Evolutionary conservation across 2,888 invertebrate genomes (phyloP).

Genomic region (Limnephilus rhombicus): DNA sequence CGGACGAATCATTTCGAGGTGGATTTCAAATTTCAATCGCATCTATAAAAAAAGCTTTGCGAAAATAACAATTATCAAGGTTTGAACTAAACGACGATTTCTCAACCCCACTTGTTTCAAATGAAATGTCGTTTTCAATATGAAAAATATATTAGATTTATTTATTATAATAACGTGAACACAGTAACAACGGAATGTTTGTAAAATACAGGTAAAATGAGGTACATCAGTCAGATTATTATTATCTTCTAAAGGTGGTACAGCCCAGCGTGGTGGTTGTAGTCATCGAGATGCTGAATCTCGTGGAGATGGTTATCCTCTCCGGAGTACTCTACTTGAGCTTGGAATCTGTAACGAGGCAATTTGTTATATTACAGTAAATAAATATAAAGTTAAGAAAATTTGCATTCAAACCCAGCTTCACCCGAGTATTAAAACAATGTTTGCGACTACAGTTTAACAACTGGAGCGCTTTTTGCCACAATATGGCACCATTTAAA

Average conservation of each 20-base stretch:
- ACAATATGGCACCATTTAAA: too few species aligned
- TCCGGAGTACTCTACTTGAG: constrained; percentile 64
- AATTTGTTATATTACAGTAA: background rate
- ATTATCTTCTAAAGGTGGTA: constrained; percentile 14
- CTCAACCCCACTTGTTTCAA: background rate
- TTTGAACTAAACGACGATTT: background rate
- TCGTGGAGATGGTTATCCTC: constrained; percentile 61
- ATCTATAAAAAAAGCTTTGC: background rate
- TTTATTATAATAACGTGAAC: background rate
- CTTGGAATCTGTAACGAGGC: constrained; percentile 62
- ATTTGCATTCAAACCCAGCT: background rate
- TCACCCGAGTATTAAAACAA: background rate
- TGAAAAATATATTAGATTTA: constrained; percentile 5
- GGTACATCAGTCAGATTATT: background rate
- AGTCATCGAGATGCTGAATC: constrained; percentile 44
- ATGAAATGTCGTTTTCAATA: background rate
- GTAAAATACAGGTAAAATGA: background rate
- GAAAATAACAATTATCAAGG: background rate
- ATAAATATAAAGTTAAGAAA: background rate
- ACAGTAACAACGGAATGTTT: background rate
- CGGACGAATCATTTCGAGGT: background rate
- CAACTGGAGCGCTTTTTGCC: too few species aligned
- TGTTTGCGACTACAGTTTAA: too few species aligned
- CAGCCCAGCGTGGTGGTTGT: background rate
- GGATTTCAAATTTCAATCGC: background rate